Base-by-base conservation (phyloP, 2,797 vertebrate genomes). In the Petrocephalus sullivani region DNA sequence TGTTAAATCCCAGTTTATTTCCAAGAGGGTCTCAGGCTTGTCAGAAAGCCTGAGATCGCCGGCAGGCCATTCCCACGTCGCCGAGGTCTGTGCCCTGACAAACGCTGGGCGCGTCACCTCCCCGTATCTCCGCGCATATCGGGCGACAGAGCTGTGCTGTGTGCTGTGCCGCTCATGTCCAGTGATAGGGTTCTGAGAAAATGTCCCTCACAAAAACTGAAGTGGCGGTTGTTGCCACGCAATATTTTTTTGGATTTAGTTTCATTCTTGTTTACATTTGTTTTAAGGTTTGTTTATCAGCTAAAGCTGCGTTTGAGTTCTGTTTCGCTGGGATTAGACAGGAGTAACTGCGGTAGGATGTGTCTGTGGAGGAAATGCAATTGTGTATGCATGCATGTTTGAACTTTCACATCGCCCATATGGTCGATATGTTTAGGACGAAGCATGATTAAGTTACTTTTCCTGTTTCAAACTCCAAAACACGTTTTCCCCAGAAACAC, bases 21-120 rank as follows among this genome's bases (percentile, higher is more conserved):
- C 51, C 88, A 78, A 86, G 67, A 54, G 67, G 67, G 53, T 85
- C 53, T 54, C 49, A 89, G 84, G 64, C 84, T 41, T 28, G 85
- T n/a, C 33, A 33, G 8, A n/a, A n/a, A 19, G 67, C 88, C 53
- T 9, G 9, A 28, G 19, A 82, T 82, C 19, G 19, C 46, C 67
- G 67, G 28, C 56, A 60, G 71, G n/a, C 84, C 53, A 2, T 46
- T 37, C 53, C 86, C 41, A 64, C 85, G 58, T 61, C 16, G 51
- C 23, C 37, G 16, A 33, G 53, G 37, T 87, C 7, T 10, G 51
- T 10, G 28, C 67, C 71, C 57, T 49, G 9, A 33, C 49, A 49
- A 53, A 82, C 9, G 60, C 4, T 12, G 46, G 51, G 23, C 21
- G n/a, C 9, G 0, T 23, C 23, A 53, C 51, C 46, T 51, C 46